Evolutionary conservation across 2,113 vertebrate genomes (phyloP).

Genomic region (Paramormyrops kingsleyae): DNA sequence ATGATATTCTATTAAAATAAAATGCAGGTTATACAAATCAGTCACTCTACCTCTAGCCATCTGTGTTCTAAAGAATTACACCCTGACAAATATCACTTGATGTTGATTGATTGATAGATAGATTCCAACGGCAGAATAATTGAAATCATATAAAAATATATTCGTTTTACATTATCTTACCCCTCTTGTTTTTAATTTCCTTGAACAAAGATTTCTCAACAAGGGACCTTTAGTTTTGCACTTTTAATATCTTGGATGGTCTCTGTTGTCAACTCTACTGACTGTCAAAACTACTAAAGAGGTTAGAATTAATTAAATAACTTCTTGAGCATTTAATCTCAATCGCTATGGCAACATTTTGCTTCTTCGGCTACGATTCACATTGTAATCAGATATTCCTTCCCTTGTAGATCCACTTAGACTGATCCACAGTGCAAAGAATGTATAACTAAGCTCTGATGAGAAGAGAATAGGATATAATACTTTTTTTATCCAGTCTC

Average conservation of each 20-base stretch:
- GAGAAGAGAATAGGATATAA: constrained; percentile 40
- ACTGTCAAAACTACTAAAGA: constrained; percentile 79
- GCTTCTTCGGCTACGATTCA: constrained; percentile 68
- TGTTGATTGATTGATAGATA: not conserved
- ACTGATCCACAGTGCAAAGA: constrained; percentile 49
- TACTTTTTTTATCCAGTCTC: constrained; percentile 38
- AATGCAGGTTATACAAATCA: not conserved
- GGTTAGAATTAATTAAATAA: constrained; percentile 84
- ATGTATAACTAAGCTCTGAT: constrained; percentile 58
- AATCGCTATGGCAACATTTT: constrained; percentile 86
- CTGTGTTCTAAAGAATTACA: not conserved
- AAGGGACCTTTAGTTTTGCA: constrained; percentile 61
- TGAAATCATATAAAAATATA: constrained; percentile 53
- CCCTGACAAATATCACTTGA: not conserved
- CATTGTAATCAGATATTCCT: constrained; percentile 71
- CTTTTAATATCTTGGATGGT: constrained; percentile 70
- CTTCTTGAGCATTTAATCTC: constrained; percentile 79
- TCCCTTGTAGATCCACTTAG: constrained; percentile 57
- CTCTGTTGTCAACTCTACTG: constrained; percentile 62
- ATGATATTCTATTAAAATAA: not conserved
- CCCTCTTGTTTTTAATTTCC: constrained; percentile 26
- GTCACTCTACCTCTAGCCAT: not conserved
- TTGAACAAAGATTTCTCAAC: constrained; percentile 61
- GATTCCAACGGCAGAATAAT: not conserved
- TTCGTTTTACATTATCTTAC: not conserved